phyloP scores from a whole-genome alignment of 2,888 invertebrate genomes.

The Galeruca laticollis region DNA sequence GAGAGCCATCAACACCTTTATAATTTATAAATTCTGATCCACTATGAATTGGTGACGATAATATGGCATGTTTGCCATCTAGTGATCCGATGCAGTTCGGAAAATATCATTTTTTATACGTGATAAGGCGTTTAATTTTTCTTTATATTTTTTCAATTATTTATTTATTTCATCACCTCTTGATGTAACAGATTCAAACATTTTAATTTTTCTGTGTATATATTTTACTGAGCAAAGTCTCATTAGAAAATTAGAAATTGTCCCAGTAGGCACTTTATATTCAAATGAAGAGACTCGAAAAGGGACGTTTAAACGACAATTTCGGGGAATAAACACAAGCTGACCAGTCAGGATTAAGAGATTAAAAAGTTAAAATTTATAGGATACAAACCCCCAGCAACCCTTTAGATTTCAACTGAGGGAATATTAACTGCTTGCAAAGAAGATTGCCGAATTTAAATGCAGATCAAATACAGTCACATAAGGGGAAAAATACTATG shows the following conservation, averaged over 20 bases:
- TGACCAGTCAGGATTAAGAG: constrained; percentile 41
- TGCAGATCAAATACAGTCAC: constrained; percentile 7
- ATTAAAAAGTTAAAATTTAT: constrained; percentile 44
- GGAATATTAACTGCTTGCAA: constrained; percentile 2
- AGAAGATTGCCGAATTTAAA: constrained; percentile 20
- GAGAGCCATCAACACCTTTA: no score
- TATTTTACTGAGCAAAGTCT: constrained; percentile 11
- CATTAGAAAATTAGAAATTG: constrained; percentile 32
- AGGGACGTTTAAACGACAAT: constrained; percentile 39
- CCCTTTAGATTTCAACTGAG: constrained; percentile 21
- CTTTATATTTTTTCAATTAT: neutral
- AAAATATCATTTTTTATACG: no score
- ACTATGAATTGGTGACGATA: no score
- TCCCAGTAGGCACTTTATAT: constrained; percentile 30
- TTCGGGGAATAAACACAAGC: constrained; percentile 40
- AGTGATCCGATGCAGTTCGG: no score
- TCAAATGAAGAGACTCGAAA: constrained; percentile 32
- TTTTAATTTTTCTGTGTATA: neutral
- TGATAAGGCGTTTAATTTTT: no score
- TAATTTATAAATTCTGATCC: no score
- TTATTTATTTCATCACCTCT: neutral
- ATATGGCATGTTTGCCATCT: no score
- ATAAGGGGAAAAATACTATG: neutral
- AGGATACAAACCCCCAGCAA: constrained; percentile 25
- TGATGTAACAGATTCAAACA: neutral